Evolutionary conservation across 2,888 invertebrate genomes (phyloP).

Genomic region (Macaria liturata): DNA sequence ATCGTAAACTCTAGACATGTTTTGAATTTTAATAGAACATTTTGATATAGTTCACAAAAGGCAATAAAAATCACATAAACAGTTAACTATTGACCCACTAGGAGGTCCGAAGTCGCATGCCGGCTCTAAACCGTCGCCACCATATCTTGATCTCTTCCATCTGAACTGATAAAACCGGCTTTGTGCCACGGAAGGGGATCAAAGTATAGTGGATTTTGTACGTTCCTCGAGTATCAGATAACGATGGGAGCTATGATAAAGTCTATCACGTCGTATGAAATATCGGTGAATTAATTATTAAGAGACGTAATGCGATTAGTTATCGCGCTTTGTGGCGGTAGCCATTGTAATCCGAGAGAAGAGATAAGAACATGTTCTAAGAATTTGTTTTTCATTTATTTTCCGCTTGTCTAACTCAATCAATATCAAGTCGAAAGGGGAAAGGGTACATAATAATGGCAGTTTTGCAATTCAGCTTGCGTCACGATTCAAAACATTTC

Average conservation of each 20-base stretch:
- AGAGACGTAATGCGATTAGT: conserved; percentile 71
- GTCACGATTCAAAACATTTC: too few relatives aligned
- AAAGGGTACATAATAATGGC: conserved; percentile 1
- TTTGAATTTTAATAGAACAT: conserved; percentile 54
- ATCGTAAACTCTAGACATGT: conserved; percentile 50
- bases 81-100: conserved; percentile 69
- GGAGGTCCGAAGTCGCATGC: conserved; percentile 60
- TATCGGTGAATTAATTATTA: conserved; percentile 73
- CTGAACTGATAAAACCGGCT: conserved; percentile 4
- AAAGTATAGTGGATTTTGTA: conserved; percentile 45
- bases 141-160: conserved; percentile 39
- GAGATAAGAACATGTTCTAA: conserved; percentile 40
- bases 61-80: conserved; percentile 72
- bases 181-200: conserved; percentile 35
- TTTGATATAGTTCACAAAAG: conserved; percentile 65
- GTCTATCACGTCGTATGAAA: conserved; percentile 69
- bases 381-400: conserved; percentile 28
- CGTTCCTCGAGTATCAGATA: conserved; percentile 57
- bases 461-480: too few relatives aligned
- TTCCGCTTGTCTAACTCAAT: conserved; percentile 15
- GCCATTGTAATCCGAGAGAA: conserved; percentile 58
- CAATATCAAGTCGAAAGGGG: conserved; percentile 2
- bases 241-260: conserved; percentile 64
- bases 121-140: conserved; percentile 52
- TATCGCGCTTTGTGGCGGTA: conserved; percentile 62